Percentiles rank a stretch among this genome's conserved stretches.
Evolutionary conservation across 2,888 invertebrate genomes (phyloP).

Genomic region (Eupeodes luniger): DNA sequence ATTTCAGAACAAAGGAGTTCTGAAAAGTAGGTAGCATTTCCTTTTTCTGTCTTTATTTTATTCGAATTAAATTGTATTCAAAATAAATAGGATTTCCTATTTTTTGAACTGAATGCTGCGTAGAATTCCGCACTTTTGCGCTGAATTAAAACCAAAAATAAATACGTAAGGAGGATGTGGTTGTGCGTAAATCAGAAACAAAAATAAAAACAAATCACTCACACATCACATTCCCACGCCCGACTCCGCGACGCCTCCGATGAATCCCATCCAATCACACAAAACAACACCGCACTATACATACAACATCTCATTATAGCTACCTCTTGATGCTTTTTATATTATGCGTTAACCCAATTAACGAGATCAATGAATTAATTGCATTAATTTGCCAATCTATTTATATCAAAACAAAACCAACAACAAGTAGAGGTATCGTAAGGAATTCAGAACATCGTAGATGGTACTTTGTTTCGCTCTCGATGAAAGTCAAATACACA

Average conservation of each 20-base stretch:
- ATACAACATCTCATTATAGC: background rate
- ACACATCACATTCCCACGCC: background rate
- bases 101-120: background rate
- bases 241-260: no score
- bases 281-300: no score
- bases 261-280: no score
- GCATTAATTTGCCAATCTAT: constrained; percentile 45
- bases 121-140: constrained; percentile 8
- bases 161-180: background rate
- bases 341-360: constrained; percentile 51
- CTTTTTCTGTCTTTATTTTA: background rate
- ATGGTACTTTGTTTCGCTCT: background rate
- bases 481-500: background rate
- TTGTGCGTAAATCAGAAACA: background rate
- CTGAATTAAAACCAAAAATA: background rate
- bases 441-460: constrained; percentile 30
- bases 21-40: background rate
- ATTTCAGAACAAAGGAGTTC: background rate
- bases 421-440: background rate
- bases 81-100: constrained; percentile 13
- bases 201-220: constrained; percentile 15
- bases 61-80: background rate
- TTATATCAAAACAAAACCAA: constrained; percentile 2
- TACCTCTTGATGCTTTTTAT: background rate
- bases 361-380: constrained; percentile 51